Base-by-base conservation (phyloP, 2,113 vertebrate species). In the Siniperca chuatsi region DNA sequence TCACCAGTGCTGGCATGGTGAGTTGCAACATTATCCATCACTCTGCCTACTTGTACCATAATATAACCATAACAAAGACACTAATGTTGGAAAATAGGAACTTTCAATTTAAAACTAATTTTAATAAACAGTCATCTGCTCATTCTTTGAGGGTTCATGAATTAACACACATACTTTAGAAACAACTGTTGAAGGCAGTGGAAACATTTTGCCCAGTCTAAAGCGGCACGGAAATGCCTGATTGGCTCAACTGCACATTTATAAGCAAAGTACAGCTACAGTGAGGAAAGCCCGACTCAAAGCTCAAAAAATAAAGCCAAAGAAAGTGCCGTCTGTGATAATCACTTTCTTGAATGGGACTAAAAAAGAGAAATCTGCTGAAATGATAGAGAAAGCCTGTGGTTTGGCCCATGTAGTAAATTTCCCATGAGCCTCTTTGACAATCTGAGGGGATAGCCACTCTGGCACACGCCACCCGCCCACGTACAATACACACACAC, bases 351-450 rank as follows among this genome's bases (percentile, higher is more conserved):
- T 92, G 87, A 93, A 92, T 92, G 89, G 78, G 84, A 90, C 87
- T 77, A 85, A 91, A 94, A 93, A 92, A 87, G 81, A 90, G 86
- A 93, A 95, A 95, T 92, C 90, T 93, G 89, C 92, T 95, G 92
- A 95, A 95, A 95, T 94, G 93, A 95, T 93, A 94, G 92, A 94
- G 92, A 92, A 92, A 94, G 88, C 81, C 85, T 95, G 94, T 85
- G 95, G 92, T 94, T 95, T 96, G 87, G 90, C 90, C 86, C 77
- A 71, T 92, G 92, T 68, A 75, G 70, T 91, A 92, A 87, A 86
- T 96, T 93, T 93, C 93, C 91, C 92, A 91, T 94, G 94, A 95
- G 92, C 85, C 92, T 94, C 91, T 93, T 91, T 93, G 93, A 94
- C 94, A 92, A 92, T 94, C 90, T 91, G 81, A 92, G 83, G 92